Percentiles rank a stretch among this genome's conserved stretches.
phyloP scores from a whole-genome alignment of 1,140 invertebrate species.

The Drosophila nebulosa region DNA sequence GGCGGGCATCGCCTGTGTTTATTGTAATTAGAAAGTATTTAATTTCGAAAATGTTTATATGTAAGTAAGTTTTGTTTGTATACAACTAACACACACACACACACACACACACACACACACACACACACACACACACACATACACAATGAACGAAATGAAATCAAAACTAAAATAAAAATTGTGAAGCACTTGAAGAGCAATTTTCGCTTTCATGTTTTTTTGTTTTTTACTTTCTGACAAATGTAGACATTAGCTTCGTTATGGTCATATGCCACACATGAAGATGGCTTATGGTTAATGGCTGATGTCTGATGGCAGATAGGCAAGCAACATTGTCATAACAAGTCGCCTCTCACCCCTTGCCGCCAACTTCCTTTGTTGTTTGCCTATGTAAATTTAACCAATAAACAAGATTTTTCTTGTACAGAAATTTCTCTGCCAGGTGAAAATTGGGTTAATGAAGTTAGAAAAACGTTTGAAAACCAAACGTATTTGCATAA shows the following conservation, averaged over 20 bases:
- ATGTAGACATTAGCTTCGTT: slow-evolving; percentile 70
- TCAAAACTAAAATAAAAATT: slow-evolving; percentile 13
- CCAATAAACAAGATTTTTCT: slow-evolving; percentile 69
- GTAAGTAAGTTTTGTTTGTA: too few species aligned
- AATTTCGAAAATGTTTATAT: slow-evolving; percentile 63
- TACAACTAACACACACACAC: too few species aligned
- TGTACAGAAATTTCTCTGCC: slow-evolving; percentile 50
- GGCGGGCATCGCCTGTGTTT: slow-evolving; percentile 64
- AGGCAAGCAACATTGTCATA: slow-evolving; percentile 32
- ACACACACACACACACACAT: slow-evolving; percentile 13
- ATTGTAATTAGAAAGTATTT: slow-evolving; percentile 79
- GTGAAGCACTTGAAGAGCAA: slow-evolving; percentile 38
- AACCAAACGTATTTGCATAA: slow-evolving; percentile 5
- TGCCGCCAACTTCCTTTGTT: background rate
- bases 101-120: too few species aligned
- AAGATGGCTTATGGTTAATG: slow-evolving; percentile 12
- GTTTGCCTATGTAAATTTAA: slow-evolving; percentile 50
- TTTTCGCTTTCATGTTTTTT: slow-evolving; percentile 36
- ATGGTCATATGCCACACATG: slow-evolving; percentile 55
- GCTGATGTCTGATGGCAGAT: background rate
- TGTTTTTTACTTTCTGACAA: slow-evolving; percentile 38
- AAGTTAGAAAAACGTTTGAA: slow-evolving; percentile 22
- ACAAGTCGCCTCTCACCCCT: background rate
- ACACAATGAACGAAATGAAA: slow-evolving; percentile 17
- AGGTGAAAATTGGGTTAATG: slow-evolving; percentile 71